Base-by-base conservation (phyloP, 2,888 invertebrate genomes). In the Pyralis farinalis region DNA sequence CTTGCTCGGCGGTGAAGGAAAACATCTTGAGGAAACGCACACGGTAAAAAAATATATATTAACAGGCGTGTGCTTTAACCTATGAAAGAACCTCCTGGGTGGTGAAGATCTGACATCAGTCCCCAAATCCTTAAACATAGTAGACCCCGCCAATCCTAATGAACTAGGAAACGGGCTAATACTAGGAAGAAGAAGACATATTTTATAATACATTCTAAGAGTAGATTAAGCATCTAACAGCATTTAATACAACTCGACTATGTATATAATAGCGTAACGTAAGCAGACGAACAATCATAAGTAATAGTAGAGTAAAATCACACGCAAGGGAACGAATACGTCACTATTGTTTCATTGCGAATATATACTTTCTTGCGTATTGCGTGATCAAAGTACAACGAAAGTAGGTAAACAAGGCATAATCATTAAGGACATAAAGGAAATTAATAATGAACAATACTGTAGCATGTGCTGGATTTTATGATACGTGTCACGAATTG, bases 321-420 rank as follows among this genome's bases (percentile, higher is more conserved):
- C 51, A 52, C 51, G 49, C 52, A 50, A 41, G 47, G 47, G 50
- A 42, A 46, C 53, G 47, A 57, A 53, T 48, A 68, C 63, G 56
- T 7, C 51, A 60, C 62, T 55, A 73, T 75, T 74, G 73, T 74
- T 64, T 56, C 51, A 49, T 34, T 42, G 39, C 37, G 3, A 44
- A 42, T 16, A 4, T 53, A 49, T 43, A 16, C 4, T 16, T 16
- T 58, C 43, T 56, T 49, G 56, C 47, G 45, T 47, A 51, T 71
- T 69, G 68, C 74, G 65, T 71, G 70, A 64, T 61, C 51, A 50
- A 54, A 53, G 46, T 48, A 35, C 37, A 49, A 71, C 61, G 71
- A 76, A 74, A 76, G 74, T 73, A 54, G 55, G 62, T 59, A 70
- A 66, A 71, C 65, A 57, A 66, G 55, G 47, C 56, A 46, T 45